Conservation (phyloP, 2,113 vertebrate species). For the Syrmaticus mikado region DNA sequence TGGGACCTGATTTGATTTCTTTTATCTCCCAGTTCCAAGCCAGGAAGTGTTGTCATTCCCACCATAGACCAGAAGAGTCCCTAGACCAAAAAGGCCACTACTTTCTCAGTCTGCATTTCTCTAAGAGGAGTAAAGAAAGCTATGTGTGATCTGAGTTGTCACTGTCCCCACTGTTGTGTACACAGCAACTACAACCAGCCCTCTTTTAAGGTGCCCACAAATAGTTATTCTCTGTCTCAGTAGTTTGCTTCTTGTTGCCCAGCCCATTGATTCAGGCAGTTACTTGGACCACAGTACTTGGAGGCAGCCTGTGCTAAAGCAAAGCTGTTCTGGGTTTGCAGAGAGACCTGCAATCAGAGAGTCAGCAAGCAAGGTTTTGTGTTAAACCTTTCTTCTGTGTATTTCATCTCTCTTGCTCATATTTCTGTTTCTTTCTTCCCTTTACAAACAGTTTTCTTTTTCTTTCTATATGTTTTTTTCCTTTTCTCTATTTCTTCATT, state of each 20-base stretch:
- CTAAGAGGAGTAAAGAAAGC: not conserved
- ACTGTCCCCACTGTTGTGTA: not conserved
- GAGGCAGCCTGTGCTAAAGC: not conserved
- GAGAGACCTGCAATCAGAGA: not conserved
- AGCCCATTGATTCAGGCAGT: not conserved
- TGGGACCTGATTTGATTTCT: not conserved
- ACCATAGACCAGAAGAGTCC: not conserved
- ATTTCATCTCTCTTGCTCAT: not conserved
- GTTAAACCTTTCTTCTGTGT: not conserved
- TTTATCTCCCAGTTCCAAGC: not conserved
- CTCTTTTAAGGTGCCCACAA: not conserved
- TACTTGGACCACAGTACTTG: not conserved
- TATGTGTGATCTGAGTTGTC: not conserved
- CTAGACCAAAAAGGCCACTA: not conserved
- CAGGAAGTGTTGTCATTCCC: not conserved
- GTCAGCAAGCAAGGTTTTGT: not conserved
- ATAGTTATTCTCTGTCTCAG: not conserved
- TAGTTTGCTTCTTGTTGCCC: not conserved
- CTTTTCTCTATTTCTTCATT: not conserved
- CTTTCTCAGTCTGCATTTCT: not conserved
- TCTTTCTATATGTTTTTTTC: not conserved
- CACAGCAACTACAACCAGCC: not conserved
- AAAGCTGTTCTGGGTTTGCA: not conserved
- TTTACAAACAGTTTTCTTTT: not conserved
- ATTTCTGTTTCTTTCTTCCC: not conserved